Conservation (phyloP, 2,113 vertebrate genomes). For the Megaleporinus macrocephalus region DNA sequence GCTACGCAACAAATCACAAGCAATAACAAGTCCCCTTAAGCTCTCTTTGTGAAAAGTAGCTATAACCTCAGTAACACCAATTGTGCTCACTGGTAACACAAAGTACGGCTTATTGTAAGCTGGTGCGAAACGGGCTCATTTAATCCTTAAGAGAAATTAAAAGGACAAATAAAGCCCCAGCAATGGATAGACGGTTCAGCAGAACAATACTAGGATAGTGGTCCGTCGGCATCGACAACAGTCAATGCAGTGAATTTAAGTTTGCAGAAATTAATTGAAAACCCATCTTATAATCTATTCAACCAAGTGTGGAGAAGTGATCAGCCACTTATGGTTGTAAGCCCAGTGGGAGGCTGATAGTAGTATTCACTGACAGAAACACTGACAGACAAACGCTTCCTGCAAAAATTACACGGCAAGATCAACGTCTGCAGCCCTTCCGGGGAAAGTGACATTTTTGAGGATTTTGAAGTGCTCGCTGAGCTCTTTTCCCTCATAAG, state of each 20-base stretch:
- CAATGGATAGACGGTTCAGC: background rate
- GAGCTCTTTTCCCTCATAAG: slow-evolving; percentile 37
- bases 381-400: slow-evolving; percentile 23
- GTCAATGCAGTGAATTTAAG: background rate
- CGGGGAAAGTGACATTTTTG: slow-evolving; percentile 23
- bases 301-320: slow-evolving; percentile 16
- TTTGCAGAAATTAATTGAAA: background rate
- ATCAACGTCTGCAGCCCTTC: slow-evolving; percentile 15
- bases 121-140: background rate
- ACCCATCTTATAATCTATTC: slow-evolving; percentile 15
- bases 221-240: background rate
- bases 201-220: background rate
- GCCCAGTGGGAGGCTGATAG: background rate
- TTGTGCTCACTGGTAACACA: slow-evolving; percentile 30
- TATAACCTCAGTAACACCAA: slow-evolving; percentile 52
- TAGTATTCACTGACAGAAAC: slow-evolving; percentile 26
- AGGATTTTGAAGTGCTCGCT: slow-evolving; percentile 20
- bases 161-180: background rate
- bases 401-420: slow-evolving; percentile 1
- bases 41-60: slow-evolving; percentile 59
- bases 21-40: slow-evolving; percentile 57
- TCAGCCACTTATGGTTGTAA: slow-evolving; percentile 26
- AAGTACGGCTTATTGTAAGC: slow-evolving; percentile 1
- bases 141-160: background rate
- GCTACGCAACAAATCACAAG: slow-evolving; percentile 60